Evolutionary conservation across 1,140 invertebrate genomes (phyloP), one percentile per base, ranked within the genome.

Genomic region (Maniola jurtina): DNA sequence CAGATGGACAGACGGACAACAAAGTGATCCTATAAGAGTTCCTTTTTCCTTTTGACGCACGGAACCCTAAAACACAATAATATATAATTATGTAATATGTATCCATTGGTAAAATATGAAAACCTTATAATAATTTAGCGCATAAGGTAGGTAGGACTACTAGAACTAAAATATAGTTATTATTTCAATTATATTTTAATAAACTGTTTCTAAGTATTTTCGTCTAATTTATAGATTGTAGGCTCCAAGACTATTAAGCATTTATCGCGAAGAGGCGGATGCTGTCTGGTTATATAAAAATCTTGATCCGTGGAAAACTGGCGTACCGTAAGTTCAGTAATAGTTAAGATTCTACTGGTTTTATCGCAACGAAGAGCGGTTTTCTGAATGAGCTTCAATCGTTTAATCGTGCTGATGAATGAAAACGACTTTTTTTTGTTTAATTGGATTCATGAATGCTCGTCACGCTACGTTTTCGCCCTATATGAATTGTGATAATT

Each of bases 231-330:
- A n/a, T 25, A 25, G 25, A 25, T 25, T 1, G 35, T 11, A 6
- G 40, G 35, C 35, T 57, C 55, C 10, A 16, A 16, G 13, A 14
- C 55, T 57, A 38, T 35, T 65, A 62, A 65, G 70, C 75, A 83
- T 81, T 83, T 80, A 82, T 81, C 77, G 70, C 73, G 52, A 72
- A 63, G 67, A 82, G 75, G 75, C 83, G 84, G 87, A 88, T 84
- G 80, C 77, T 76, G 77, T 79, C 73, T 67, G 73, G 60, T 45
- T 72, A 73, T 72, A 81, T 82, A 80, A 76, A 80, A 78, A 83
- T 83, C 77, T 80, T 70, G 72, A 75, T 80, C 75, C 73, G 70
- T 76, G 71, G 75, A 82, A 82, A 81, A 80, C 68, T 74, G 62
- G 61, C 68, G 69, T 70, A 68, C 63, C 64, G 38, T 56, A 47